Percentiles rank a stretch among this genome's conserved stretches.
Evolutionary conservation across 2,113 vertebrate genomes (phyloP).

Genomic region (Sylvicapra grimmia): DNA sequence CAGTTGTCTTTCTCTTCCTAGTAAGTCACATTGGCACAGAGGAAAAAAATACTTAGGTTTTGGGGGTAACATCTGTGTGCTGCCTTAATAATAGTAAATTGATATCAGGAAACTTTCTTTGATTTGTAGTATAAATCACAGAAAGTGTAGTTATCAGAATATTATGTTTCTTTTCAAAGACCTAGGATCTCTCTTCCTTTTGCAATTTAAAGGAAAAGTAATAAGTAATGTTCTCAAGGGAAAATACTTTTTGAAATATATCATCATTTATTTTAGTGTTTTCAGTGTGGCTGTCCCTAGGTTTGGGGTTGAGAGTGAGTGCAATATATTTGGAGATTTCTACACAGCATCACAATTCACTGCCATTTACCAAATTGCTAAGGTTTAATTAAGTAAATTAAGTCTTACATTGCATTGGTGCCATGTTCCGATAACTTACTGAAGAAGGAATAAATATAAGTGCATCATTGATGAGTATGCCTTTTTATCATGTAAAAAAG

Average conservation of each 20-base stretch:
- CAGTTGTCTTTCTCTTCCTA: conserved; percentile 13
- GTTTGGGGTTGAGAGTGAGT: background rate
- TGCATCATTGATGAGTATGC: background rate
- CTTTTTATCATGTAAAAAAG: background rate
- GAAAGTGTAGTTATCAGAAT: background rate
- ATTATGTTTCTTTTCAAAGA: conserved; percentile 10
- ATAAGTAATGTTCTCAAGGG: conserved; percentile 2
- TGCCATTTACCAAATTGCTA: conserved; percentile 45
- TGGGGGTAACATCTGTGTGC: background rate
- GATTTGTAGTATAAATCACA: conserved; percentile 19
- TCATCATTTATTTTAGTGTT: conserved; percentile 29
- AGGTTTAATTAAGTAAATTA: conserved; percentile 17
- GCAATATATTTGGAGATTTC: conserved; percentile 33
- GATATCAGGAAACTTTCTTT: conserved; percentile 2
- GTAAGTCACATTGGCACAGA: conserved; percentile 30
- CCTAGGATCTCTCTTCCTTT: background rate
- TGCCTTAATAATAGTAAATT: conserved; percentile 15
- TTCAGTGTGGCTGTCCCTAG: background rate
- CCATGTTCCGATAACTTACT: conserved; percentile 3
- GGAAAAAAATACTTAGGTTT: background rate
- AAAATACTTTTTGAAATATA: conserved; percentile 18
- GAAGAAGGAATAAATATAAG: background rate
- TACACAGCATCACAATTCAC: conserved; percentile 22
- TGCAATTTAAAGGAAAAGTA: background rate
- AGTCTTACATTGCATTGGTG: conserved; percentile 21